Evolutionary conservation across 2,888 invertebrate genomes (phyloP), one percentile per base, ranked within the genome.

Genomic region (Amblyjoppa fuscipennis): DNA sequence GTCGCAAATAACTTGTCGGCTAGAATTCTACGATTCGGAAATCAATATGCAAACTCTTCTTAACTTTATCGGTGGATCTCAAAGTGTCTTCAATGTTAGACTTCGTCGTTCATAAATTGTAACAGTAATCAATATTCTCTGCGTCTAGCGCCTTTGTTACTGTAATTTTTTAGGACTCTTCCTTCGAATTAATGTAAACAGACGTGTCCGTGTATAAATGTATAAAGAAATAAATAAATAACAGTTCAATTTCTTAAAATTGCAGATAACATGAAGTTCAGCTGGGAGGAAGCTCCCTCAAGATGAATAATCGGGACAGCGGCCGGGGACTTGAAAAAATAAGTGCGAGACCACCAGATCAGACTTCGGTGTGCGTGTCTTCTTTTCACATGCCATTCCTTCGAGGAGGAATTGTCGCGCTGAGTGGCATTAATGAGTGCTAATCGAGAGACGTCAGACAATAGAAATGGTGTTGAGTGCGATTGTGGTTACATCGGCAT

Each of bases 401-500:
- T 41, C 70, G 78, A 78, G 59, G 51, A 87, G 4, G 25, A 38
- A 83, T 77, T 51, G 11, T 41, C 6, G 34, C 20, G 9, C 13
- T 38, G 41, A 45, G 34, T 71, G 9, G 13, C 59, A 41, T 64
- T 59, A 51, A 80, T 80, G 83, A 59, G 76, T n/a, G 49, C 45
- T 49, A 34, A 34, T 41, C 49, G 56, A 38, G 73, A 68, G 59
- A 81, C 34, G 34, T 34, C 28, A 68, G n/a, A 51, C 51, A 16
- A 9, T 78, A 87, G 93, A 94, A 89, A 97, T 97, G 97, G 97
- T 96, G 91, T 95, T 97, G 68, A 97, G 96, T 93, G 96, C 97
- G 16, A 95, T 97, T 73, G 94, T 97, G 87, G 96, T 97, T 80
- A 96, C 97, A n/a, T 96, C 97, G 84, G 97, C 97, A 85, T 94